Evolutionary conservation across 2,113 vertebrate genomes (phyloP).

Genomic region (human): DNA sequence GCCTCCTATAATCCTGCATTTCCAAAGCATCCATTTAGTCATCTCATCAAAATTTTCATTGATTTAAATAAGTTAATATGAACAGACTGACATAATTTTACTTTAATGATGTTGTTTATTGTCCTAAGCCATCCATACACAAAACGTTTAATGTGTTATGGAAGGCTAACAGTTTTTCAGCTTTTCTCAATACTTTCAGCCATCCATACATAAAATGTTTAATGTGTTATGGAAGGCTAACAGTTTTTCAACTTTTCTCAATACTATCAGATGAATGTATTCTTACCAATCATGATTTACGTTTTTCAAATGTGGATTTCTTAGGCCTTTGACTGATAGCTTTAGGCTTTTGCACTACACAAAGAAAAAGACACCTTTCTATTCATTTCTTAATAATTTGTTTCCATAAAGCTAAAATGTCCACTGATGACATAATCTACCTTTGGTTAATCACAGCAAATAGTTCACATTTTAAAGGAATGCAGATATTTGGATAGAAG

Average conservation of each 20-base stretch:
- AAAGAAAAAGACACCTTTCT: neutral
- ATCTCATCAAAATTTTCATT: neutral
- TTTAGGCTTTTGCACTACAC: neutral
- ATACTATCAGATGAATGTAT: neutral
- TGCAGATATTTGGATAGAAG: slow-evolving; percentile 9
- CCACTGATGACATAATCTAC: neutral
- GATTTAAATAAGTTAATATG: neutral
- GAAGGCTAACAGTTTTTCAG: neutral
- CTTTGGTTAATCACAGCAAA: slow-evolving; percentile 50
- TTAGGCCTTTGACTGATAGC: neutral
- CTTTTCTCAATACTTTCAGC: neutral
- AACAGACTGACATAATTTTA: neutral
- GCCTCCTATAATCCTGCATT: neutral
- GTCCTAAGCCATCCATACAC: neutral
- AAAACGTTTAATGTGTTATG: neutral
- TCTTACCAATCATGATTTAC: slow-evolving; percentile 5
- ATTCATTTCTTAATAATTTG: slow-evolving; percentile 63
- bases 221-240: neutral
- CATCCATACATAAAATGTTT: neutral
- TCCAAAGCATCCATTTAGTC: neutral
- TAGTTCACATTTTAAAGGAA: slow-evolving; percentile 48
- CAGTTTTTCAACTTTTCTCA: neutral
- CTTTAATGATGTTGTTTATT: neutral
- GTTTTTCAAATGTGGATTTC: neutral
- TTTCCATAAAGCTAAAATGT: slow-evolving; percentile 43